Evolutionary conservation across 2,888 invertebrate species (phyloP), one percentile per base, ranked within the genome.

Genomic region (Meiosimyza decipiens): DNA sequence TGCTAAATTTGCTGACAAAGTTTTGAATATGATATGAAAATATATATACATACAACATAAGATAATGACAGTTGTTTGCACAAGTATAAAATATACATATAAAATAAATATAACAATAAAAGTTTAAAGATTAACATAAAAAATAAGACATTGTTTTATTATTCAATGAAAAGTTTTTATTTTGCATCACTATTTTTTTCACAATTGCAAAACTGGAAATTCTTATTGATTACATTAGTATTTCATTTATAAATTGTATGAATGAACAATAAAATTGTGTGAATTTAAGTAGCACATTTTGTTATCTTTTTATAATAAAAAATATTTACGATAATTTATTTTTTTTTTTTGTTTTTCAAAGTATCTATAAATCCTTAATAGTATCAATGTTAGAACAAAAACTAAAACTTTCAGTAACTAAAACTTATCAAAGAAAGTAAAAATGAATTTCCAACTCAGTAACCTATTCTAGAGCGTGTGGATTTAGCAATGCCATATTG

Each of bases 401-500:
- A 57, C 59, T 28, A 65, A 74, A 71, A 72, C 72, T 74, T 71
- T 74, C 65, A 67, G 73, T 65, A 68, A 49, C 52, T 68, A 54
- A 65, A 69, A 69, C 18, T 67, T 70, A 51, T 68, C 16, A 65
- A 40, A 40, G 40, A 51, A 50, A 51, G n/a, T 18, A 64, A 51
- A 22, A 64, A 51, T 49, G 50, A 22, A 11, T 9, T 18, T 69
- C n/a, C 50, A 50, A 12, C 47, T 73, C 74, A 84, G 78, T 84
- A 83, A 66, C 80, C 81, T 77, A 83, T 83, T 75, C 83, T 78
- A 65, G 85, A 85, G 73, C 86, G 85, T 40, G 85, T 79, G 18
- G 87, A 84, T 79, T 87, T 87, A 89, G 76, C 60, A n/a, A 93
- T 93, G 92, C 93, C 93, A 92, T 95, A 95, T 91, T 94, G 93